Evolutionary conservation across 2,888 invertebrate genomes (phyloP).

Genomic region (Achlya flavicornis): DNA sequence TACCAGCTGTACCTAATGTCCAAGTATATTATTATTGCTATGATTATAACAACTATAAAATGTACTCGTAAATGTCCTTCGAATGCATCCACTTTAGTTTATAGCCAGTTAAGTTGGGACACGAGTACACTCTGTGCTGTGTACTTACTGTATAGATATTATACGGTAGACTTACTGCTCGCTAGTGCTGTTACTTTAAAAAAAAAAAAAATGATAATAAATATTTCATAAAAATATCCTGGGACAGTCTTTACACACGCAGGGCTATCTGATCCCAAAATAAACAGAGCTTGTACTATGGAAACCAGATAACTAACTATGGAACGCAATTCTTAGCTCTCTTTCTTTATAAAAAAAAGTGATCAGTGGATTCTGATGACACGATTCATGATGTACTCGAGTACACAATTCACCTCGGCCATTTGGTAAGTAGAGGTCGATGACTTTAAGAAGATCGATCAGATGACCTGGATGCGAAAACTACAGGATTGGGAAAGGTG

Average conservation of each 20-base stretch:
- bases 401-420: neutral
- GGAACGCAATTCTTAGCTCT: no score
- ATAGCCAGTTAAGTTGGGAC: neutral
- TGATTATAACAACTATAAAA: slow-evolving; percentile 39
- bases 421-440: slow-evolving; percentile 8
- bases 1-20: slow-evolving; percentile 22
- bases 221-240: no score
- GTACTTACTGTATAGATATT: neutral
- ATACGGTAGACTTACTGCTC: neutral
- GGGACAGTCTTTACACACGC: no score
- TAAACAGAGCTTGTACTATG: no score
- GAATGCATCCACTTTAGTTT: neutral
- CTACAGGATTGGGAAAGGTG: slow-evolving; percentile 12
- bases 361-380: no score
- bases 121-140: neutral
- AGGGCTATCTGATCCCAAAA: no score
- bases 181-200: no score
- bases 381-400: no score
- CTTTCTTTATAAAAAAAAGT: no score
- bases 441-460: slow-evolving; percentile 12
- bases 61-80: slow-evolving; percentile 34
- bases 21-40: slow-evolving; percentile 31
- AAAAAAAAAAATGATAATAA: no score
- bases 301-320: no score
- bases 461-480: slow-evolving; percentile 11